These are phyloP conservation scores for Melieria crassipennis DNA, from an alignment of 2,888 invertebrate genomes.

Conservation along the genomic window DNA sequence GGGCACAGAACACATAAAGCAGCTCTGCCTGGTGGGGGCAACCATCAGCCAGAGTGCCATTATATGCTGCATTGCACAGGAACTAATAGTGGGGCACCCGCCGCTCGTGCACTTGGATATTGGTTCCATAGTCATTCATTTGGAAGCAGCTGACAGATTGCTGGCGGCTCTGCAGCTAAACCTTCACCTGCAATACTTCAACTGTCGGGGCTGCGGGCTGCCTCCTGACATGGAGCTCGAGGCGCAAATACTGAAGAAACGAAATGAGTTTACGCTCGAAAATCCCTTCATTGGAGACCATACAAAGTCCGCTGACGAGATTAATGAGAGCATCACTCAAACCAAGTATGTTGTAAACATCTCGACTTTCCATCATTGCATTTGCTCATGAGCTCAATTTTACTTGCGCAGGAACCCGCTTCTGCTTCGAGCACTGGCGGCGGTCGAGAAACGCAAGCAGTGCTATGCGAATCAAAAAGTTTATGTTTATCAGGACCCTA, in stretches of 20 bases:
- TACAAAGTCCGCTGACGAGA: constrained; percentile 44
- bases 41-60: constrained; percentile 26
- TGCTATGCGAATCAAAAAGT: too few relatives aligned
- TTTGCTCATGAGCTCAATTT: not conserved
- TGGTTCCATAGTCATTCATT: constrained; percentile 44
- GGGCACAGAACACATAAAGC: constrained; percentile 44
- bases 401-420: too few relatives aligned
- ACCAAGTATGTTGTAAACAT: constrained; percentile 38
- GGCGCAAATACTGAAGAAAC: constrained; percentile 49
- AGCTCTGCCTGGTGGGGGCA: constrained; percentile 50
- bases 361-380: not conserved
- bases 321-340: constrained; percentile 44
- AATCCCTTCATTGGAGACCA: constrained; percentile 48
- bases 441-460: too few relatives aligned
- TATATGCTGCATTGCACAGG: constrained; percentile 36
- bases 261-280: constrained; percentile 48
- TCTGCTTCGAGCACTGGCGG: too few relatives aligned
- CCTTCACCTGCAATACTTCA: constrained; percentile 44
- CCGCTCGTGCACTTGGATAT: constrained; percentile 48
- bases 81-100: constrained; percentile 48
- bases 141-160: constrained; percentile 33
- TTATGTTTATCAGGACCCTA: too few relatives aligned
- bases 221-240: constrained; percentile 51
- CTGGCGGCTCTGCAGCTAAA: constrained; percentile 49
- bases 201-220: constrained; percentile 53